These are phyloP conservation scores for Monopterus albus DNA, from an alignment of 2,113 vertebrate species.

Conservation along the genomic window DNA sequence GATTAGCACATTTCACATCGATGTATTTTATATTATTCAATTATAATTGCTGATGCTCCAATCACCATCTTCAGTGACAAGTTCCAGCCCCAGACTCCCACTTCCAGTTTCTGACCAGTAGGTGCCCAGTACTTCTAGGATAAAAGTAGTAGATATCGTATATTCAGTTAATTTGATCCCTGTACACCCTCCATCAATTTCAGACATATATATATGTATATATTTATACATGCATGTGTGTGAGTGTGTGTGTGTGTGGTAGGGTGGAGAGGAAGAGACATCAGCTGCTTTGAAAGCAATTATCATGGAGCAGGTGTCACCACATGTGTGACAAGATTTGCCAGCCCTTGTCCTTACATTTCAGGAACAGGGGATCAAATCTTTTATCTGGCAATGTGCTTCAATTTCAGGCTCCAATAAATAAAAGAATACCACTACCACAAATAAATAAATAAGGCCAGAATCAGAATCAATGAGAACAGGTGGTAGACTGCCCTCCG, in stretches of 20 bases:
- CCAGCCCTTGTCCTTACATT: slow-evolving; percentile 11
- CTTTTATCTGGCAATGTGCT: slow-evolving; percentile 33
- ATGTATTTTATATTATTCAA: too few relatives aligned
- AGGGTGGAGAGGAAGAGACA: slow-evolving; percentile 2
- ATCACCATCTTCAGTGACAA: too few relatives aligned
- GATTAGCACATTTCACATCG: too few relatives aligned
- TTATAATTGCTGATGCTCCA: too few relatives aligned
- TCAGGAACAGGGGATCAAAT: slow-evolving; percentile 42
- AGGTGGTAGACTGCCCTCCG: slow-evolving; percentile 25
- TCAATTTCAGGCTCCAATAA: slow-evolving; percentile 38
- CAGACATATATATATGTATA: too few relatives aligned
- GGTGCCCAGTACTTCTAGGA: too few relatives aligned
- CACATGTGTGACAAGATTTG: slow-evolving; percentile 51
- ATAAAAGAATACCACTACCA: slow-evolving; percentile 29
- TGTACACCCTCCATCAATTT: too few relatives aligned
- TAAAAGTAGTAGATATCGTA: too few relatives aligned
- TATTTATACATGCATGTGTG: too few relatives aligned
- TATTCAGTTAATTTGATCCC: too few relatives aligned
- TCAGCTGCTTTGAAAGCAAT: slow-evolving; percentile 55
- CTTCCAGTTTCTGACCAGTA: too few relatives aligned
- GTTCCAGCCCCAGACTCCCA: too few relatives aligned
- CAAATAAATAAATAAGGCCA: slow-evolving; percentile 36
- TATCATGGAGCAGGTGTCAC: slow-evolving; percentile 55
- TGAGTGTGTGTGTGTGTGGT: not conserved
- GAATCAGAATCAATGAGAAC: slow-evolving; percentile 5